Percentiles rank a stretch among this genome's conserved stretches.
phyloP scores from a whole-genome alignment of 2,113 vertebrate genomes.

The Balaeniceps rex region DNA sequence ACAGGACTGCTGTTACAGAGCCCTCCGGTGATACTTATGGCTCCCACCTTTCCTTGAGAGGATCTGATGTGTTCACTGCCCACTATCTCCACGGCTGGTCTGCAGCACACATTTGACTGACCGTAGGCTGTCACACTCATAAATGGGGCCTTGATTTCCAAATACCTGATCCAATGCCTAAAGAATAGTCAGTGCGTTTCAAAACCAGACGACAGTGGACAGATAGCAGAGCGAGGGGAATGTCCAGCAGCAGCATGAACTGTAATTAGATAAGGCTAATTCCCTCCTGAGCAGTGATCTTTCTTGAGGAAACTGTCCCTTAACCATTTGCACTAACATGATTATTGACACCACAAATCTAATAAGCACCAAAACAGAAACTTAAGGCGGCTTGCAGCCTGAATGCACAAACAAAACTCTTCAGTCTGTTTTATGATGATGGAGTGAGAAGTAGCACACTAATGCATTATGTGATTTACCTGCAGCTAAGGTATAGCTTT shows the following conservation, averaged over 20 bases:
- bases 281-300: neutral
- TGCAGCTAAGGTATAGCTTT: neutral
- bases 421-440: neutral
- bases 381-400: neutral
- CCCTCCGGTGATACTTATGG: rapidly evolving
- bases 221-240: neutral
- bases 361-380: neutral
- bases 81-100: rapidly evolving
- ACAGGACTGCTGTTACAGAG: neutral
- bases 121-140: neutral
- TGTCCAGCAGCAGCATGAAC: neutral
- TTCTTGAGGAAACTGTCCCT: neutral
- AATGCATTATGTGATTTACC: neutral
- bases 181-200: neutral
- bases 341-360: constrained; percentile 23
- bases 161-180: neutral
- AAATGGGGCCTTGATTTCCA: neutral
- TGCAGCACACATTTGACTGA: neutral
- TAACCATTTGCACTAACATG: neutral
- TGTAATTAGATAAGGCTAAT: constrained; percentile 11
- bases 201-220: neutral
- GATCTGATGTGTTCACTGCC: neutral
- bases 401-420: neutral
- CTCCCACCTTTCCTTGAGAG: rapidly evolving
- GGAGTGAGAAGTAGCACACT: neutral